Evolutionary conservation across 2,113 vertebrate species (phyloP), one percentile per base, ranked within the genome.

Genomic region (Potamarius usumacintae): DNA sequence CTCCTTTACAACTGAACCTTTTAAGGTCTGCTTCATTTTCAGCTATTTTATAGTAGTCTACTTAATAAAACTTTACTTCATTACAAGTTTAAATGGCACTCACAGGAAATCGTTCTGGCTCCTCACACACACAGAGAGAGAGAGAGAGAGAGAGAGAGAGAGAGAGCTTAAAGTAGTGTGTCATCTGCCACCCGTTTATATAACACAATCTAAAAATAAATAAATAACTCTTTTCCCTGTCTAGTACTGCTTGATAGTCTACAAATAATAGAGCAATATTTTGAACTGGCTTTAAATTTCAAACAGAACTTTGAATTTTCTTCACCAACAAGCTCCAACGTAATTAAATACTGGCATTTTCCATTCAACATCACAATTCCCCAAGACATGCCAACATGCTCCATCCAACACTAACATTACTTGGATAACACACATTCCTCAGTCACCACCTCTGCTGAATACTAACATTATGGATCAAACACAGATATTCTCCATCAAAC

Each of bases 41-140:
- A 12, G 25, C 17, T 25, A n/a, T 69, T 65, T 63, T 76, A 81
- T 83, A 72, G 69, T 30, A 63, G 69, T 83, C 67, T 69, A 42
- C 57, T 87, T 83, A 83, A 65, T 87, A 76, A 74, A 77, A 62
- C 80, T 87, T 63, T 34, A 63, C 42, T 87, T 53, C 58, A 76
- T 83, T 76, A 53, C 69, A 83, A 82, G 57, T 63, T 87, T 87
- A 87, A 83, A 77, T 17, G 48, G 52, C 80, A 58, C 65, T 60
- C 69, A 30, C 55, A 87, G 86, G 86, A 87, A 87, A 74, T 87
- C 52, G 7, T 30, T 82, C 48, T 82, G 22, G 48, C 15, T 86
- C 48, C 18, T 4, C 15, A 20, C 20, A 78, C n/a, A 65, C 84
- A 78, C 53, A 30, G 0, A 30, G 0, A 30, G 30, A 30, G 30